Evolutionary conservation across 2,797 vertebrate genomes (phyloP), one percentile per base, ranked within the genome.

Genomic region (Thripadectes ignobilis): DNA sequence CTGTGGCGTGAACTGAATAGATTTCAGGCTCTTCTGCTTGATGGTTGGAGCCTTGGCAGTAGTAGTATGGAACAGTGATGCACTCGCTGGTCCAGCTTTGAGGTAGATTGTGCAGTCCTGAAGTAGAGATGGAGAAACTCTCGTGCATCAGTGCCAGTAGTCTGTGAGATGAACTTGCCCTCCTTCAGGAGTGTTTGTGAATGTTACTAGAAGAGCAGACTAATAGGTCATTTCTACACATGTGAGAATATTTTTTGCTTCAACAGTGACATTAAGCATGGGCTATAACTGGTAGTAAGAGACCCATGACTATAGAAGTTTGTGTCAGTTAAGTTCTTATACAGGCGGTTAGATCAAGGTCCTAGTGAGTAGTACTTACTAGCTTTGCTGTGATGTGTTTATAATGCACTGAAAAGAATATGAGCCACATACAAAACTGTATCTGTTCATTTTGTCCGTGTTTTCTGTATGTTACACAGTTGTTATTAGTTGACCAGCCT

Each of bases 41-140:
- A 38, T 27, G 49, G 27, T 29, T 39, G 27, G 34, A 43, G 23
- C 46, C 58, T 65, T 80, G 23, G 34, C 34, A 30, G 15, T 43
- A 14, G 7, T 14, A 12, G 11, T 12, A 10, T 38, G 45, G 27
- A 69, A 17, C 8, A 34, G 5, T 15, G 8, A 27, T 39, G 32
- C 1, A 2, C n/a, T 62, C 0, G 0, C n/a, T 51, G 24, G 11
- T 52, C 57, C 10, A 26, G 19, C 6, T 36, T 3, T 3, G 54
- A 36, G 19, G 16, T 58, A 5, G 26, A 13, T 17, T 21, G 6
- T 46, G 55, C 14, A 10, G 51, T n/a, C 77, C 46, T 78, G 48
- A 26, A 65, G 32, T 6, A 58, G 57, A 46, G 41, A 52, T 20
- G 36, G 34, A 14, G 51, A 75, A 54, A 26, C 11, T n/a, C 43